phyloP scores from a whole-genome alignment of 2,888 invertebrate species.

The Halictus ligatus region DNA sequence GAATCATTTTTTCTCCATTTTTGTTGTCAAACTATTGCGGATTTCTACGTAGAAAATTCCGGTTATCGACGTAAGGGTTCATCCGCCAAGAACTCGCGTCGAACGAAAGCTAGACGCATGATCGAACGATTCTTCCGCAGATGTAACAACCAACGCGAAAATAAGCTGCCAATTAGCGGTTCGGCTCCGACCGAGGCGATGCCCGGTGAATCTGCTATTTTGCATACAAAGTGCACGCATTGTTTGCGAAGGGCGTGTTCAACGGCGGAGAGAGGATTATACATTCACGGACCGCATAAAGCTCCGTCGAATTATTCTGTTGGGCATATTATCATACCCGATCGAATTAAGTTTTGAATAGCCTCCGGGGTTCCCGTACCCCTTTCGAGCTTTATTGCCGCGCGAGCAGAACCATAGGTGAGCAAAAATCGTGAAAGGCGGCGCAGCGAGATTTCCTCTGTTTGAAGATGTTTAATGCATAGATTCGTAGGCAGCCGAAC shows the following conservation, averaged over 20 bases:
- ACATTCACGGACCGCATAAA: background rate
- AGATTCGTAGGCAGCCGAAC: conserved; percentile 62
- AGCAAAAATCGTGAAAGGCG: background rate
- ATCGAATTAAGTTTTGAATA: conserved; percentile 33
- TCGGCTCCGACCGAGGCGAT: background rate
- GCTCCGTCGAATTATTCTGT: background rate
- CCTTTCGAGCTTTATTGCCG: conserved; percentile 18
- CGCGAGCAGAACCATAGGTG: background rate
- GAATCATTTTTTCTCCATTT: too few relatives aligned
- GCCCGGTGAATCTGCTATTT: background rate
- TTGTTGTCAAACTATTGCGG: too few relatives aligned
- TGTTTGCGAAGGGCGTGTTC: background rate
- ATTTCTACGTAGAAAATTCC: background rate
- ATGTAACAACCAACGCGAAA: conserved; percentile 18
- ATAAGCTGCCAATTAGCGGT: background rate
- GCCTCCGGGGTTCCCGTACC: background rate
- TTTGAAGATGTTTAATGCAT: conserved; percentile 71
- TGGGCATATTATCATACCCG: background rate
- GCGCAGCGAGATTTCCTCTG: conserved; percentile 33
- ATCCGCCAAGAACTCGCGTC: background rate
- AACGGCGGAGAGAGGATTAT: background rate
- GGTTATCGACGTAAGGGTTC: background rate
- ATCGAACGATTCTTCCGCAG: conserved; percentile 10
- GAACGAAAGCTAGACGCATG: background rate
- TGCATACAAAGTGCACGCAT: background rate